A percentile compares a stretch with the other conserved stretches of the same genome.
phyloP scores from a whole-genome alignment of 2,888 invertebrate genomes.

The Thymelicus acteon region DNA sequence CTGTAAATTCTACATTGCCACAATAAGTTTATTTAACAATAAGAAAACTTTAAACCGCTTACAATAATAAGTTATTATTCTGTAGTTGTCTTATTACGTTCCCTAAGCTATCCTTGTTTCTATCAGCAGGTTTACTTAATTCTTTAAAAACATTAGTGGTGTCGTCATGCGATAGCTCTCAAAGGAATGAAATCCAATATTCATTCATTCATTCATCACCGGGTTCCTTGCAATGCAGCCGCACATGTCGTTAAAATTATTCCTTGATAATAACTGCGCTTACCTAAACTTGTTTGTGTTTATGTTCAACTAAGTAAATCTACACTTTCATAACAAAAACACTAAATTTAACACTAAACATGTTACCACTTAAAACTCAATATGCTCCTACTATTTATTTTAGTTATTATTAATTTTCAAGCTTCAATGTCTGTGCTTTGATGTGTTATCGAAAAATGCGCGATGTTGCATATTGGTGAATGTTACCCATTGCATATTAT shows the following conservation, averaged over 20 bases:
- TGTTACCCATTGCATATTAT: constrained; percentile 13
- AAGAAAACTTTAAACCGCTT: too few species aligned
- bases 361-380: constrained; percentile 16
- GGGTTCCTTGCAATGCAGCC: constrained; percentile 27
- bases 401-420: constrained; percentile 12
- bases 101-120: too few species aligned
- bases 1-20: too few species aligned
- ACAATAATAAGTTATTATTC: too few species aligned
- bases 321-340: constrained; percentile 32
- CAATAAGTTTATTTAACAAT: too few species aligned
- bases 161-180: neutral
- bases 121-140: too few species aligned
- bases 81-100: too few species aligned
- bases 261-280: constrained; percentile 24
- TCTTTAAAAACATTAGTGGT: too few species aligned
- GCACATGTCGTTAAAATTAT: constrained; percentile 29
- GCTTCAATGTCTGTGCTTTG: constrained; percentile 2
- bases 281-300: constrained; percentile 29
- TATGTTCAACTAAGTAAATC: constrained; percentile 15
- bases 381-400: constrained; percentile 13
- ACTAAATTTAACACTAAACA: constrained; percentile 30
- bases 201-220: neutral
- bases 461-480: constrained; percentile 11
- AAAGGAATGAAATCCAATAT: constrained; percentile 23
- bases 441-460: constrained; percentile 13